Percentiles rank a stretch among this genome's conserved stretches.
phyloP scores from a whole-genome alignment of 2,113 vertebrate species.

The Sorex fumeus region DNA sequence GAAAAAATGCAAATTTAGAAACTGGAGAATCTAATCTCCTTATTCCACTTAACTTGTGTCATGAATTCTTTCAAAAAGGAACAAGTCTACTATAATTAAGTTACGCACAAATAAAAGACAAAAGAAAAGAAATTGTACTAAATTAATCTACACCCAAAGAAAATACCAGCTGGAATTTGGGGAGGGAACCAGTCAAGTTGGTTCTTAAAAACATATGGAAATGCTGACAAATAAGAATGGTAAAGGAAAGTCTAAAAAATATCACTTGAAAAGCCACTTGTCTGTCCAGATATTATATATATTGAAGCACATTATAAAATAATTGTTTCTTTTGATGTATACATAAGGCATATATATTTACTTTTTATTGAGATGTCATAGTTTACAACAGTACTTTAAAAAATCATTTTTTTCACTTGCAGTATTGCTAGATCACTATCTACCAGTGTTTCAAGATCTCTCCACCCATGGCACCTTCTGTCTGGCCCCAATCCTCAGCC shows the following conservation, averaged over 20 bases:
- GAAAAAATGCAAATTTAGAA: background rate
- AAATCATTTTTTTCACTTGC: too few relatives aligned
- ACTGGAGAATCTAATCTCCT: background rate
- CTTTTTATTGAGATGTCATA: too few relatives aligned
- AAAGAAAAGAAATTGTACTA: background rate
- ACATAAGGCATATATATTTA: too few relatives aligned
- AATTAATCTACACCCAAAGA: background rate
- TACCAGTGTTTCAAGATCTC: too few relatives aligned
- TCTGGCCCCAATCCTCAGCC: too few relatives aligned
- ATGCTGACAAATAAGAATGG: background rate
- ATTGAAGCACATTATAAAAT: background rate
- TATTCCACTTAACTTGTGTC: background rate
- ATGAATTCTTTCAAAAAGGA: slow-evolving; percentile 35
- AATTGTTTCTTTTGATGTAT: too few relatives aligned
- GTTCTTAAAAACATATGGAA: slow-evolving; percentile 27
- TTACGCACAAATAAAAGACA: background rate
- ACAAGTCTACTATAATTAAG: background rate
- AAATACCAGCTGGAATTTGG: background rate
- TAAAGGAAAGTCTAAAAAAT: slow-evolving; percentile 33
- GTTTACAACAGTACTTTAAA: too few relatives aligned
- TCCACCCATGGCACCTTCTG: too few relatives aligned
- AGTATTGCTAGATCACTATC: too few relatives aligned
- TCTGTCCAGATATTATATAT: background rate
- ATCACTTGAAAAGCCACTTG: background rate
- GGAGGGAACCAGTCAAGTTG: background rate